Percentiles rank a stretch among this genome's conserved stretches.
phyloP scores from a whole-genome alignment of 2,797 vertebrate genomes.

The Sebastolobus alascanus region DNA sequence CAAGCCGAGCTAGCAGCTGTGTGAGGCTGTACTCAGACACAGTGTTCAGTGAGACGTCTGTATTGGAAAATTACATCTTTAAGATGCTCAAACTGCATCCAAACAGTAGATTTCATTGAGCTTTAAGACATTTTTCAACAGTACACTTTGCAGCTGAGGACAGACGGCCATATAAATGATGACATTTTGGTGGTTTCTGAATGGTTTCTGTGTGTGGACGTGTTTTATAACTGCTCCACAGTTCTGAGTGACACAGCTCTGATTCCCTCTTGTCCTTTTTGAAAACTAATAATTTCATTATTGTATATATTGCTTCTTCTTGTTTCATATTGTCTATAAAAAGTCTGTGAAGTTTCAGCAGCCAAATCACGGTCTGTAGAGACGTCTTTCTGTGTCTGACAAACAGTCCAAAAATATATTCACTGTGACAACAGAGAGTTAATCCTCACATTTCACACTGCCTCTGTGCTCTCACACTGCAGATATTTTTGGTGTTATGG shows the following conservation, averaged over 20 bases:
- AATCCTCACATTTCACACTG: background rate
- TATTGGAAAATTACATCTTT: background rate
- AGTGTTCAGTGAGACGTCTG: background rate
- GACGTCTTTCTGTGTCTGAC: background rate
- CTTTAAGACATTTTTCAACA: background rate
- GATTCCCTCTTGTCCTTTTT: background rate
- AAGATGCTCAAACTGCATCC: background rate
- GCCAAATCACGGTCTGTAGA: background rate
- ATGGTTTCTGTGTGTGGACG: background rate
- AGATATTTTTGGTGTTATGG: conserved; percentile 12
- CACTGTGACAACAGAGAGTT: background rate
- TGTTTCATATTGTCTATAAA: background rate
- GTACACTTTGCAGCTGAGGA: background rate
- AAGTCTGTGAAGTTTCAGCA: background rate
- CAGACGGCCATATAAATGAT: background rate
- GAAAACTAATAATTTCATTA: background rate
- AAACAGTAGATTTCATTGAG: background rate
- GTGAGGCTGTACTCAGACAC: background rate
- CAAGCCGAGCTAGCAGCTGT: background rate
- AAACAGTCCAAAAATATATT: background rate
- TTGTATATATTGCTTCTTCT: background rate
- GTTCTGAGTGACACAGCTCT: background rate
- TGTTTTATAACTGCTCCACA: background rate
- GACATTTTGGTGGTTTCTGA: background rate
- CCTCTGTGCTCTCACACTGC: conserved; percentile 22